Evolutionary conservation across 2,113 vertebrate genomes (phyloP), one percentile per base, ranked within the genome.

Genomic region (Pangasianodon hypophthalmus): DNA sequence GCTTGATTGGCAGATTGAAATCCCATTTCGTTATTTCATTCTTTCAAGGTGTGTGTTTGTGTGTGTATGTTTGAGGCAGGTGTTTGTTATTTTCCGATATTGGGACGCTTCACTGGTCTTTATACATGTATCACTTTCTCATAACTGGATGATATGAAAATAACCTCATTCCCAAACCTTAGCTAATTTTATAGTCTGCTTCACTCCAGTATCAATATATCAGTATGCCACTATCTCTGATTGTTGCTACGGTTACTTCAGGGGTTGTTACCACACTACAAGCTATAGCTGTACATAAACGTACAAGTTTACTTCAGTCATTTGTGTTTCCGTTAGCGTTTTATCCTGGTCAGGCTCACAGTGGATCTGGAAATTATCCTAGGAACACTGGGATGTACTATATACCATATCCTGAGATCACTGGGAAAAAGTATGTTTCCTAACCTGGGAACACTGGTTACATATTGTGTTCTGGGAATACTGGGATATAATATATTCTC

Each of bases 1-100:
- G 80, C 64, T 89, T 91, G 90, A 84, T 62, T 81, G 80, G 50
- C 71, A 77, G 37, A 77, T 62, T 67, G 46, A 83, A 75, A 73
- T 89, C 87, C 75, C 64, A 32, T 75, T 73, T 91, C 71, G 29
- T 41, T 85, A 41, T 73, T 73, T 91, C 73, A 41, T 44, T 86
- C 64, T 81, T 81, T 82, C 62, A 80, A 69, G 0, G 29, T 13
- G 44, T 13, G 37, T 52, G 46, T 85, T 44, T 71, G 60, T 64
- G 24, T 80, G 77, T 5, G 37, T 48, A n/a, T 73, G 50, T 79
- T 37, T 73, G 32, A 79, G 62, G 62, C 56, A 54, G 41, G 32
- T 56, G 81, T 81, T 29, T 84, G 64, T 26, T 46, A 88, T 69
- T 67, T 80, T 48, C 46, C 0, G 26, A 80, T 50, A 79, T 14